Evolutionary conservation across 2,797 vertebrate genomes (phyloP).

Genomic region (Falco naumanni): DNA sequence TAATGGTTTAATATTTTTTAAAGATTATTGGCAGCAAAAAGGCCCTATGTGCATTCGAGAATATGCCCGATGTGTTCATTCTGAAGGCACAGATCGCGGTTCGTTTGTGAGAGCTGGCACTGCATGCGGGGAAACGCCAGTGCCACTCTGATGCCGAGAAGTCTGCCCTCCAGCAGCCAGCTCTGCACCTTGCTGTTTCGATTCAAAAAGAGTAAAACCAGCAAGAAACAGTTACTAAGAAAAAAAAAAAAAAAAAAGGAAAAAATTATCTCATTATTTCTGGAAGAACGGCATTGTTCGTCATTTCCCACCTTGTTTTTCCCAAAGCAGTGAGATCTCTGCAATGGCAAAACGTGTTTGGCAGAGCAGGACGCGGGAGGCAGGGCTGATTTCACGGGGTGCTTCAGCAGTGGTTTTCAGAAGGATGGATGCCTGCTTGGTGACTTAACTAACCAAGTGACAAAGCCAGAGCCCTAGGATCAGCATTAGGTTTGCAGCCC

Average conservation of each 20-base stretch:
- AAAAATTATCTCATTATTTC: background rate
- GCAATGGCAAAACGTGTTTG: rapidly evolving
- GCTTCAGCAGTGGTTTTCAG: background rate
- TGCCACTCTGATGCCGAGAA: rapidly evolving
- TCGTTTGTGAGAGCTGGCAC: background rate
- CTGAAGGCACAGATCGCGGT: background rate
- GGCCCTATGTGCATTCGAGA: background rate
- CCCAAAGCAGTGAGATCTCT: background rate
- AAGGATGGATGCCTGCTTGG: background rate
- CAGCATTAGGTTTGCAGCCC: background rate
- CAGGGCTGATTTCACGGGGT: background rate
- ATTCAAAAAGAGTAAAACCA: background rate
- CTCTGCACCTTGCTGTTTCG: rapidly evolving
- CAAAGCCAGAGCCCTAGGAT: background rate
- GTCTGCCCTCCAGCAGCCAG: background rate
- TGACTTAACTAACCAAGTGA: background rate
- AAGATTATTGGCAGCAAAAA: background rate
- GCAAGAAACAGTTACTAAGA: background rate
- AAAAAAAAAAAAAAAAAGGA: background rate
- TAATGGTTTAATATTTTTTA: background rate
- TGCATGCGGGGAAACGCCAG: background rate
- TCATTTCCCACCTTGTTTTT: background rate
- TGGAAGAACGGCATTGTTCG: background rate
- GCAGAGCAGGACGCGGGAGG: background rate
- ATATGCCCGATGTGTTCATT: background rate